Conservation (phyloP, 2,113 vertebrate species). For the Pithys albifrons region DNA sequence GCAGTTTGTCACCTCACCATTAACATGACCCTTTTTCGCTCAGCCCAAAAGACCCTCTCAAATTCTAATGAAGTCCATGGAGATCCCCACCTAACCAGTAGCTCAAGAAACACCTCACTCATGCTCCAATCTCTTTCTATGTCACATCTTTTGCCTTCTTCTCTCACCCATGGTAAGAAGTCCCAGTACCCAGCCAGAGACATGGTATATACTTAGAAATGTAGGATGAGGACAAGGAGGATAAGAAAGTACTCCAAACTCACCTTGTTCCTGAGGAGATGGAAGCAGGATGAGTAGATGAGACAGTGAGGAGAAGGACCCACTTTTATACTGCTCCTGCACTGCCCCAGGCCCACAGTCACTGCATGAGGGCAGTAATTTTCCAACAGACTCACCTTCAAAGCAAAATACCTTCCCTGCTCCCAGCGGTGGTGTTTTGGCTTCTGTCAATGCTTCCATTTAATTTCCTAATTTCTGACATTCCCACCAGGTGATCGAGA, state of each 20-base stretch:
- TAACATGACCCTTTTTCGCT: too few relatives aligned
- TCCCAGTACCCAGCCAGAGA: too few relatives aligned
- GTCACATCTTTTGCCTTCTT: too few relatives aligned
- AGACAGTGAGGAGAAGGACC: not conserved
- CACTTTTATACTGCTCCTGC: not conserved
- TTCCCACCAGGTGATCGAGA: not conserved
- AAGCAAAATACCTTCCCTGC: not conserved
- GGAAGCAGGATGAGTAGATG: not conserved
- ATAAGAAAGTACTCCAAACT: not conserved
- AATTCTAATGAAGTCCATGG: too few relatives aligned
- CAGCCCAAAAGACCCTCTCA: not conserved
- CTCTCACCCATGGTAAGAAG: too few relatives aligned
- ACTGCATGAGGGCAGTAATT: not conserved
- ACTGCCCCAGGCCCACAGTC: not conserved
- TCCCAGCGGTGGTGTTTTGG: not conserved
- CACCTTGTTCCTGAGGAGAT: not conserved
- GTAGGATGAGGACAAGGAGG: too few relatives aligned
- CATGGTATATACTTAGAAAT: too few relatives aligned
- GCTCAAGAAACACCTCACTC: too few relatives aligned
- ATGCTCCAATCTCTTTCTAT: too few relatives aligned
- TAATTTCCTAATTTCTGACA: not conserved
- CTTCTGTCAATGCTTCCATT: not conserved
- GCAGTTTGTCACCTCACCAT: not conserved
- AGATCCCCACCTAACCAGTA: too few relatives aligned
- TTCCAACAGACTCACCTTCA: not conserved